Evolutionary conservation across 2,888 invertebrate species (phyloP), one percentile per base, ranked within the genome.

Genomic region (Plebejus argus): DNA sequence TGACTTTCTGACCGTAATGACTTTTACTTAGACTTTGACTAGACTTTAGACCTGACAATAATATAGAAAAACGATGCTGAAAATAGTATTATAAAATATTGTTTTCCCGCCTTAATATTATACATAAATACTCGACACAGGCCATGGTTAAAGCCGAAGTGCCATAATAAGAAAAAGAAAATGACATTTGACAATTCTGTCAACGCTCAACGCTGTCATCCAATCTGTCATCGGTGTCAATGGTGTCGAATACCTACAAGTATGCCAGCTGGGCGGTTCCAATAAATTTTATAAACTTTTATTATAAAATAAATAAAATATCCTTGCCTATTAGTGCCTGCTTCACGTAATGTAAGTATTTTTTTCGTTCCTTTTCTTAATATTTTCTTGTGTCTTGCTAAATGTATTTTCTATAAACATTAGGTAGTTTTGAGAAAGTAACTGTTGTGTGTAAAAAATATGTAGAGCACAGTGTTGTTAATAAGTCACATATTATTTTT

Each of bases 231-330:
- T n/a, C n/a, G n/a, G n/a, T n/a, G n/a, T n/a, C n/a, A n/a, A n/a
- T n/a, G n/a, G n/a, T n/a, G n/a, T 72, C 78, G 76, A 79, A 61
- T 79, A 76, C 79, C 79, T 78, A 78, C 76, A 71, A 78, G 70
- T 81, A 89, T 91, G 92, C 91, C 91, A 92, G 92, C 91, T 91
- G 91, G 92, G 91, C 91, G 92, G 90, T 88, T 89, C 89, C 90
- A 81, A 84, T 86, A 86, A 85, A 87, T 85, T 85, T 87, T 87
- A 85, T 86, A 86, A 86, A 85, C 82, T 80, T 83, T 77, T 82
- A 79, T n/a, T n/a, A 70, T 79, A 77, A 78, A 78, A 70, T 66
- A 79, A 79, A 76, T 70, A 70, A 77, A 78, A 76, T 70, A 76
- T 79, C 81, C 77, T 82, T 81, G 79, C 78, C 81, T 78, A 77